Conservation (phyloP, 2,797 vertebrate genomes). For the Zalophus californianus region DNA sequence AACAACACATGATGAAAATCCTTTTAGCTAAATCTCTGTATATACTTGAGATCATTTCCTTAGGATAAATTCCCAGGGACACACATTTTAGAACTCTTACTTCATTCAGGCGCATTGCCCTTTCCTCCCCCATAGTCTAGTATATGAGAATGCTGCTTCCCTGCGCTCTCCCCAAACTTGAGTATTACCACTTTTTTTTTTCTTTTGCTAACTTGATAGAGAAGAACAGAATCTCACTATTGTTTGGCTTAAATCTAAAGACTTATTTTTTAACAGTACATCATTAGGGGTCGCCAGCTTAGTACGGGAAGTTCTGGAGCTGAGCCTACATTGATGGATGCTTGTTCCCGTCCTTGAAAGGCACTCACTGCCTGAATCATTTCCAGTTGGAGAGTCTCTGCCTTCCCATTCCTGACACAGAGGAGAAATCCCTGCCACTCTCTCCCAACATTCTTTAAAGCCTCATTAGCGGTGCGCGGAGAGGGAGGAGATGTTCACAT, state of each 20-base stretch:
- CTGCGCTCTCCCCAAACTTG: not conserved
- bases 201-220: not conserved
- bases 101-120: not conserved
- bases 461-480: not conserved
- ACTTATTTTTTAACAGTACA: not conserved
- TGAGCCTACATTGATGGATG: accelerated
- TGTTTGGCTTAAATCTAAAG: not conserved
- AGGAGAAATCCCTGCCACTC: not conserved
- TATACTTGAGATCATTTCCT: not conserved
- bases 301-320: too few species aligned
- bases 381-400: not conserved
- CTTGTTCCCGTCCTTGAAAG: not conserved
- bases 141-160: not conserved
- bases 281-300: not conserved
- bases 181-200: not conserved
- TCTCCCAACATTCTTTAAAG: not conserved
- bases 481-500: not conserved
- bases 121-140: accelerated
- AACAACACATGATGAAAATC: not conserved
- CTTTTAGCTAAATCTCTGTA: not conserved
- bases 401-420: not conserved
- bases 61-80: not conserved
- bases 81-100: not conserved
- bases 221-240: not conserved
- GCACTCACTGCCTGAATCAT: not conserved